phyloP scores from a whole-genome alignment of 2,797 vertebrate genomes.

The Lutjanus argentimaculatus region DNA sequence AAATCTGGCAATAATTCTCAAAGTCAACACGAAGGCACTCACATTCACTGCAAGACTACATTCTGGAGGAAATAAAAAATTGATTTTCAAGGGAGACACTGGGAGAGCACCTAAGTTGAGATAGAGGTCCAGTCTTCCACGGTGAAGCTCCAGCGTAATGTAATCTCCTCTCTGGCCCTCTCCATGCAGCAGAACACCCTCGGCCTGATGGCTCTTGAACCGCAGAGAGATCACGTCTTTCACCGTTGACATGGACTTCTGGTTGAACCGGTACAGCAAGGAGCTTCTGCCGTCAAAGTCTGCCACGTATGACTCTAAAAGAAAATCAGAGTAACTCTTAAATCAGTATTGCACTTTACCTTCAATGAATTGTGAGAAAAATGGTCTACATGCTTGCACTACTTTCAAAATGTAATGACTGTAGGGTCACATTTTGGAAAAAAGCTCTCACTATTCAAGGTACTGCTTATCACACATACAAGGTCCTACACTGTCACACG shows the following conservation, averaged over 20 bases:
- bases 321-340: neutral
- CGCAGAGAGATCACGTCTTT: constrained; percentile 97
- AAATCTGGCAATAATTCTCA: neutral
- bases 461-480: too few species aligned
- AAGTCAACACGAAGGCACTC: neutral
- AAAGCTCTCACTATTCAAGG: neutral
- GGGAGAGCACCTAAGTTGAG: constrained; percentile 90
- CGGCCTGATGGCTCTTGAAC: constrained; percentile 95
- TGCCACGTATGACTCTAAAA: constrained; percentile 91
- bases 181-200: constrained; percentile 95
- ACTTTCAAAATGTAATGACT: neutral
- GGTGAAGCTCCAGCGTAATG: constrained; percentile 95
- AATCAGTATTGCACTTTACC: neutral
- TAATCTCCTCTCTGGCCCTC: constrained; percentile 97
- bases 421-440: neutral
- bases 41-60: neutral
- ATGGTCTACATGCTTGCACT: neutral
- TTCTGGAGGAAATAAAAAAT: neutral
- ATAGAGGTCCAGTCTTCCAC: constrained; percentile 91
- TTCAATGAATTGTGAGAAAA: too few species aligned
- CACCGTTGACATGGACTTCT: constrained; percentile 97
- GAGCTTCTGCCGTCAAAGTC: constrained; percentile 97
- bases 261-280: constrained; percentile 96
- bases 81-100: neutral
- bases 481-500: too few species aligned